phyloP scores from a whole-genome alignment of 1,140 invertebrate genomes.

The Orchestia grillus region DNA sequence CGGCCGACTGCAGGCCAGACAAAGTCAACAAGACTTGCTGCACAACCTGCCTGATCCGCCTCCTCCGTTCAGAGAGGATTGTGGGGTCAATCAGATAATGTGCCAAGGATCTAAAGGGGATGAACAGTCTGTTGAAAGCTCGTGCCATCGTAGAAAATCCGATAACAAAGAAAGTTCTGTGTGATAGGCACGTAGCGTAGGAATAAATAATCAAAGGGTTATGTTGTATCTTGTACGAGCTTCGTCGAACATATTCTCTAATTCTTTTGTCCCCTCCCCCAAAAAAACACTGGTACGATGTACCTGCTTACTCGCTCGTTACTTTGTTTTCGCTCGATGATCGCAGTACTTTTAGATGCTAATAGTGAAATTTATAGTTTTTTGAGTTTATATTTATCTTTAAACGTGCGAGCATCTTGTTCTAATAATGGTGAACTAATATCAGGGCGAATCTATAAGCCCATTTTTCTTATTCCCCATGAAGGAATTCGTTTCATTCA shows the following conservation, averaged over 20 bases:
- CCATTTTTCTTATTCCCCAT: background rate
- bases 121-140: background rate
- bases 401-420: background rate
- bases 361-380: background rate
- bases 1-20: background rate
- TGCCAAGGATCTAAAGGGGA: background rate
- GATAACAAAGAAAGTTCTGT: conserved; percentile 51
- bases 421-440: too few species aligned
- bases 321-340: background rate
- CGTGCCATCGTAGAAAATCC: background rate
- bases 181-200: conserved; percentile 3
- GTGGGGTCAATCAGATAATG: background rate
- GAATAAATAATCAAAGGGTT: background rate
- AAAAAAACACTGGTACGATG: background rate
- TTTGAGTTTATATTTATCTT: background rate
- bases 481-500: too few species aligned
- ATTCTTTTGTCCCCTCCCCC: background rate
- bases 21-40: conserved; percentile 29
- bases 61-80: conserved; percentile 42
- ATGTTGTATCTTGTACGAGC: background rate
- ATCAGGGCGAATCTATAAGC: background rate
- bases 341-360: background rate
- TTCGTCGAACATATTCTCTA: background rate
- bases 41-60: conserved; percentile 19
- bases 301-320: too few species aligned